Conservation (phyloP, 2,888 invertebrate species). For the Allygus modestus region DNA sequence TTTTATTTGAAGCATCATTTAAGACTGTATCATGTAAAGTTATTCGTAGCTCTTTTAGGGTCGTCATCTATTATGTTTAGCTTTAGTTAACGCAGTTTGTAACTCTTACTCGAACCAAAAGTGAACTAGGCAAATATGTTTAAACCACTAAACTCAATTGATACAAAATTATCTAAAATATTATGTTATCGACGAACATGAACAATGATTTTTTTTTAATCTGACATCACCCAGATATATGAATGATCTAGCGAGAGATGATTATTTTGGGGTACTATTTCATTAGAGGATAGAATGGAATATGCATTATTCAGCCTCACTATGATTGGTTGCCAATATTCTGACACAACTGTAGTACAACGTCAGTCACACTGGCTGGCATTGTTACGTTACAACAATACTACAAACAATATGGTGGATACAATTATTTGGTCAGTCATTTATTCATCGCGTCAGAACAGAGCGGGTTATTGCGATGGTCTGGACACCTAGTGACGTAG, state of each 20-base stretch:
- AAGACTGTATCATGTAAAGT: too few relatives aligned
- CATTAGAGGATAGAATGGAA: slow-evolving; percentile 55
- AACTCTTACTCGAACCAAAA: too few relatives aligned
- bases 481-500: neutral
- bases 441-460: slow-evolving; percentile 26
- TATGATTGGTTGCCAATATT: slow-evolving; percentile 56
- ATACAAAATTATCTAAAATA: too few relatives aligned
- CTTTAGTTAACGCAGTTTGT: too few relatives aligned
- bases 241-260: slow-evolving; percentile 8
- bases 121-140: too few relatives aligned
- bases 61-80: too few relatives aligned
- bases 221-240: neutral
- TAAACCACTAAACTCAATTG: too few relatives aligned
- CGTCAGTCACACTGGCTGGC: slow-evolving; percentile 9
- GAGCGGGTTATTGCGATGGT: neutral
- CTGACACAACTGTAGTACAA: slow-evolving; percentile 4
- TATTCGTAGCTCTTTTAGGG: too few relatives aligned
- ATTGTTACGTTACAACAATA: slow-evolving; percentile 36
- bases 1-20: too few relatives aligned
- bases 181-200: too few relatives aligned
- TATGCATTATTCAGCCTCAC: slow-evolving; percentile 45
- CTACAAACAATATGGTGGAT: slow-evolving; percentile 19
- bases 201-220: too few relatives aligned
- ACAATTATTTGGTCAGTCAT: slow-evolving; percentile 45
- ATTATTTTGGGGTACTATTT: slow-evolving; percentile 51